Evolutionary conservation across 2,888 invertebrate species (phyloP).

Genomic region (Dendrolimus houi): DNA sequence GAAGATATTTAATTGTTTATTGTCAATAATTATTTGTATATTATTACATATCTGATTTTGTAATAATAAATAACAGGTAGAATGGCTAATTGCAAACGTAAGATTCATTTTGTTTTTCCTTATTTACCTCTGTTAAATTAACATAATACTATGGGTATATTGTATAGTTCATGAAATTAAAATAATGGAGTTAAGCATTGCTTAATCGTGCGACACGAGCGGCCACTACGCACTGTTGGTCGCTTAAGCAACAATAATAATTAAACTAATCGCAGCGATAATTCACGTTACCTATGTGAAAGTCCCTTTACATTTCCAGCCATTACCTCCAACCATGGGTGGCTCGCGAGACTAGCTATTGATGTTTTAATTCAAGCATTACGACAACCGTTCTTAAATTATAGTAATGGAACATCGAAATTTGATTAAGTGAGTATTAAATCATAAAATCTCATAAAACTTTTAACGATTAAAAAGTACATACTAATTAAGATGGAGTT

Average conservation of each 20-base stretch:
- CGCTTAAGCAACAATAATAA: background rate
- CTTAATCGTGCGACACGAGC: background rate
- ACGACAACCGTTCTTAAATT: constrained; percentile 10
- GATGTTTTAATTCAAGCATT: constrained; percentile 40
- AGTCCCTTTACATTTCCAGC: constrained; percentile 40
- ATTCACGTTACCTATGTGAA: constrained; percentile 37
- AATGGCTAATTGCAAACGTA: no score
- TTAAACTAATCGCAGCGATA: constrained; percentile 61
- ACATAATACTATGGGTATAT: no score
- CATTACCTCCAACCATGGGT: constrained; percentile 57
- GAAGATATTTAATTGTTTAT: no score
- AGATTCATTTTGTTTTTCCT: no score
- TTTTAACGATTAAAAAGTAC: constrained; percentile 15
- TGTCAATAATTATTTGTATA: no score
- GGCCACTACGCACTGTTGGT: background rate
- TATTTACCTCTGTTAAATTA: no score
- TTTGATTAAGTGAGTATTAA: constrained; percentile 23
- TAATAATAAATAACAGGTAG: no score
- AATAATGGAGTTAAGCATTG: background rate
- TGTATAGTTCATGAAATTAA: no score
- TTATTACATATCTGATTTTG: no score
- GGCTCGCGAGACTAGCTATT: constrained; percentile 36
- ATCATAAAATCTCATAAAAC: constrained; percentile 19
- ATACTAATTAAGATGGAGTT: constrained; percentile 26
- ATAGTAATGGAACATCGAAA: constrained; percentile 17